Base-by-base conservation (phyloP, 2,888 invertebrate genomes). In the Phragmatobia fuliginosa region DNA sequence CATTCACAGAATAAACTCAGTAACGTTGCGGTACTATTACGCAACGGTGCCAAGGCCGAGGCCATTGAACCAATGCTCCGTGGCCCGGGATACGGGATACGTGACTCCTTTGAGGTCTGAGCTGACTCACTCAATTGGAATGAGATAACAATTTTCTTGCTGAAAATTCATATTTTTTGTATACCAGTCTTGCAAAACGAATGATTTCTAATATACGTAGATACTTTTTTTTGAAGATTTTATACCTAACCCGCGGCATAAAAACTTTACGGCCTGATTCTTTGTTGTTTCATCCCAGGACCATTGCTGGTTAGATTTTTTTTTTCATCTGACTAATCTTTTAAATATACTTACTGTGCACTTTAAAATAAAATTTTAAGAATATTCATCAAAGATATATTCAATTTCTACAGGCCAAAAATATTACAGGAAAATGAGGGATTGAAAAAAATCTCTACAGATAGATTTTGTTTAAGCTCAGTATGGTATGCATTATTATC, bases 31-130 rank as follows among this genome's bases (percentile, higher is more conserved):
- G 74, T 56, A 61, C 66, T 14, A 38, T 80, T 78, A 81, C 78
- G 73, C 67, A 81, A 79, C 56, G 67, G 63, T 72, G 71, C 74
- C 82, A 81, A 81, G 80, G 82, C 74, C 78, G 67, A 45, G 80
- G 74, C 58, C 78, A 59, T 61, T 81, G 80, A 81, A 78, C 78
- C 70, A 56, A 56, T 78, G 49, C 38, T 36, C 32, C n/a, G 52
- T 52, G 16, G 28, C 67, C 76, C 71, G 63, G 68, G 71, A 72
- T 58, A 63, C 71, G 63, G 68, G 71, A 72, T 58, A 63, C 65
- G 49, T n/a, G 18, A 63, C 70, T 66, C 63, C 56, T 61, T 67
- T 60, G 52, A 36, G 58, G 41, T 58, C 56, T 58, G n/a, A 38
- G 65, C 45, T 71, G 45, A 68, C 61, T 68, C 71, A 71, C 41